A percentile compares a stretch with the other conserved stretches of the same genome.
Conservation (phyloP, 2,888 invertebrate genomes). For the Heliconius hortense region DNA sequence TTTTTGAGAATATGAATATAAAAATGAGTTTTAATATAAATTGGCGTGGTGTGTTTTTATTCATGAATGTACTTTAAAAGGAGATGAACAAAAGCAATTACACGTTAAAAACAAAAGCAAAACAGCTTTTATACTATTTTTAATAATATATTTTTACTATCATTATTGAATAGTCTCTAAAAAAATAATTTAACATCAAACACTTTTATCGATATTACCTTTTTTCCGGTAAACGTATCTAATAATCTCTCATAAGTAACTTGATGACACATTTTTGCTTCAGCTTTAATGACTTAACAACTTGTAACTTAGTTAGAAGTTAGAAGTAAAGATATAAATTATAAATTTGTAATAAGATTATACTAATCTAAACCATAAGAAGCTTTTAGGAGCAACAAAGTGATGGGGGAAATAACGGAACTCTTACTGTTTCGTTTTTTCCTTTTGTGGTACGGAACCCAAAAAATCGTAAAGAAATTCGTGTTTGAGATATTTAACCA, state of each 20-base stretch:
- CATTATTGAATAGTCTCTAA: too few species aligned
- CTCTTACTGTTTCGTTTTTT: neutral
- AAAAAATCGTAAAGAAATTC: neutral
- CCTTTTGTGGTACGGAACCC: neutral
- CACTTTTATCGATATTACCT: neutral
- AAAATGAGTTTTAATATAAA: neutral
- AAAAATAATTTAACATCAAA: too few species aligned
- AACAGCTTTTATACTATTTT: too few species aligned
- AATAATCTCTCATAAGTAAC: neutral
- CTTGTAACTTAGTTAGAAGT: neutral
- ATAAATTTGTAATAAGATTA: neutral
- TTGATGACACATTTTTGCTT: neutral
- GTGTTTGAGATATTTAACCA: neutral
- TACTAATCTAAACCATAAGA: neutral
- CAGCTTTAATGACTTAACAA: neutral
- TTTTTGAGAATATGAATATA: neutral
- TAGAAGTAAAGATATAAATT: neutral
- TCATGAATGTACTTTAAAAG: neutral
- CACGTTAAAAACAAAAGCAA: neutral
- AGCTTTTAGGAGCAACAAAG: neutral
- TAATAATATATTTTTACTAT: too few species aligned
- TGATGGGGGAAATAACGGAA: neutral
- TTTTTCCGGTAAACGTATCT: neutral
- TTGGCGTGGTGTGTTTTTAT: neutral
- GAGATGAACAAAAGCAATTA: neutral